These are phyloP conservation scores for Melanerpes formicivorus DNA, from an alignment of 2,113 vertebrate genomes.

Conservation along the genomic window DNA sequence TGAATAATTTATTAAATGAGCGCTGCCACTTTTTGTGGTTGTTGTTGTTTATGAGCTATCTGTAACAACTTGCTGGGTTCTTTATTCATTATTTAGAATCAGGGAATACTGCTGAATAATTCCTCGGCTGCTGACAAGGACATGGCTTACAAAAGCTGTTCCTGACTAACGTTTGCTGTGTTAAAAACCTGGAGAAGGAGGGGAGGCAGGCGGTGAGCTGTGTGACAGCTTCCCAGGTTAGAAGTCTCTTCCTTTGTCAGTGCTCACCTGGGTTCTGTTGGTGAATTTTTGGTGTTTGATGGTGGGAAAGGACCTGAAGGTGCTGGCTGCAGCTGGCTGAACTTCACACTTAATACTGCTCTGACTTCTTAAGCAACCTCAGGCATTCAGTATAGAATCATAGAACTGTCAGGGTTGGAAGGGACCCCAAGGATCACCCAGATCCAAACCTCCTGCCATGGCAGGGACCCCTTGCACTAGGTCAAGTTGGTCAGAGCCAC, in stretches of 20 bases:
- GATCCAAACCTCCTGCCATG: too few relatives aligned
- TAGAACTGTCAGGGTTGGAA: too few relatives aligned
- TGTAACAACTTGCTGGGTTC: background rate
- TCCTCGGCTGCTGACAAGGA: background rate
- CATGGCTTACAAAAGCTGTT: background rate
- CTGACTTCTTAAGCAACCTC: background rate
- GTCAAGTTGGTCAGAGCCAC: too few relatives aligned
- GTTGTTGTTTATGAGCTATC: conserved; percentile 1
- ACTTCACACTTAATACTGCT: background rate
- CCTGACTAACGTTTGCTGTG: background rate
- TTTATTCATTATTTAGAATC: conserved; percentile 33
- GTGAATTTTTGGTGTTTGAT: background rate
- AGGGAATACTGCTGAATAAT: conserved; percentile 22
- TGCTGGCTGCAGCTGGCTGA: too few relatives aligned
- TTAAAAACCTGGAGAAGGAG: background rate
- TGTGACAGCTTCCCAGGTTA: background rate
- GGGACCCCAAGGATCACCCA: too few relatives aligned
- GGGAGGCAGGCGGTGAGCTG: rapidly evolving
- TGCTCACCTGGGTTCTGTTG: background rate
- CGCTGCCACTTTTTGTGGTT: background rate
- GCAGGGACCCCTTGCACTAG: too few relatives aligned
- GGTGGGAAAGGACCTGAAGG: too few relatives aligned
- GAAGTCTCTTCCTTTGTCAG: background rate
- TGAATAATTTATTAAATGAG: conserved; percentile 43
- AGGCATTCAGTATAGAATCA: background rate